These are phyloP conservation scores for Gambusia affinis DNA, from an alignment of 2,113 vertebrate genomes.

Conservation along the genomic window DNA sequence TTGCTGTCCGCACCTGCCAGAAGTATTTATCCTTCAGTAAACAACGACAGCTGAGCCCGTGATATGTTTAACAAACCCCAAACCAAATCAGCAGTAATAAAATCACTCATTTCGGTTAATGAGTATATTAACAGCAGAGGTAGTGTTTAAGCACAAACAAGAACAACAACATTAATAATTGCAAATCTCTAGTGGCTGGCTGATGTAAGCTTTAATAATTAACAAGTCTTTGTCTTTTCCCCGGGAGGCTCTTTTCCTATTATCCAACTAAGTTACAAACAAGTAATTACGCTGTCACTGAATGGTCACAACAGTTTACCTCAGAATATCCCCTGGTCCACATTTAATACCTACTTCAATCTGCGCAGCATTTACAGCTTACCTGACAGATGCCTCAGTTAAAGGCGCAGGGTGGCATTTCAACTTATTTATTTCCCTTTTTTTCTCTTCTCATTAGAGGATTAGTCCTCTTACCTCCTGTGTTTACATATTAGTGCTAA, in stretches of 20 bases:
- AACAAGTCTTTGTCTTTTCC: slow-evolving; percentile 84
- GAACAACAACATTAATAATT: slow-evolving; percentile 87
- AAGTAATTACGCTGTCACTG: slow-evolving; percentile 82
- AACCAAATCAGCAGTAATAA: slow-evolving; percentile 84
- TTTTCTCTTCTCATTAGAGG: slow-evolving; percentile 81
- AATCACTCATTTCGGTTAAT: slow-evolving; percentile 87
- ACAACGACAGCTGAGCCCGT: slow-evolving; percentile 71
- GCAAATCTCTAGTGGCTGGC: slow-evolving; percentile 82
- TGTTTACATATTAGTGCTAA: slow-evolving; percentile 87
- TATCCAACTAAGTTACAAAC: slow-evolving; percentile 84
- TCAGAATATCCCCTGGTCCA: slow-evolving; percentile 61
- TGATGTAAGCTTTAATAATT: slow-evolving; percentile 88
- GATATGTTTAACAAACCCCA: slow-evolving; percentile 80
- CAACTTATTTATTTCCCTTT: slow-evolving; percentile 80
- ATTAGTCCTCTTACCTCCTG: slow-evolving; percentile 85
- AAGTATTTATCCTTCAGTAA: slow-evolving; percentile 63
- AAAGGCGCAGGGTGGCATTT: slow-evolving; percentile 72
- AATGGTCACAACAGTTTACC: slow-evolving; percentile 80
- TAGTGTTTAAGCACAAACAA: slow-evolving; percentile 86
- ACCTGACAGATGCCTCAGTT: slow-evolving; percentile 69
- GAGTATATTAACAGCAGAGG: slow-evolving; percentile 84
- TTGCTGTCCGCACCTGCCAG: slow-evolving; percentile 48
- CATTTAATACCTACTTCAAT: slow-evolving; percentile 69
- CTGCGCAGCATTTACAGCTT: slow-evolving; percentile 53
- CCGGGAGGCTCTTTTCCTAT: slow-evolving; percentile 80